These are phyloP conservation scores for Oostethus manadensis DNA, from an alignment of 2,113 vertebrate genomes.

Conservation along the genomic window DNA sequence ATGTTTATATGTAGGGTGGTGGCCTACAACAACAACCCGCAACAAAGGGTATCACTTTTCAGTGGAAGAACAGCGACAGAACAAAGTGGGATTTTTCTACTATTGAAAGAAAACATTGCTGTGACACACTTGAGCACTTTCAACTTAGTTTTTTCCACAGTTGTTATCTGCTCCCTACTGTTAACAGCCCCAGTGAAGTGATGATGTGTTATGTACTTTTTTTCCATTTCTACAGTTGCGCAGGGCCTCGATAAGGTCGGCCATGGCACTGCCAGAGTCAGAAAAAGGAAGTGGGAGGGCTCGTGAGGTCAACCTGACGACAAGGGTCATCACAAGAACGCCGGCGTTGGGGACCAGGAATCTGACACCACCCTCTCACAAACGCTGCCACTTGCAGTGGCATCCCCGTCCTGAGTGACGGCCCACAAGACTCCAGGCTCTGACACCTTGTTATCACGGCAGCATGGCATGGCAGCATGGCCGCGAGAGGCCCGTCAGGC, in stretches of 20 bases:
- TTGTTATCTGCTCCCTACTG: slow-evolving; percentile 57
- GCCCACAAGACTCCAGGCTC: slow-evolving; percentile 78
- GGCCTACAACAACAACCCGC: no score
- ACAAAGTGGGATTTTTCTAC: not conserved
- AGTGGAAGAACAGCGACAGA: not conserved
- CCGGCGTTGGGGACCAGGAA: slow-evolving; percentile 63
- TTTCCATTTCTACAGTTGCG: slow-evolving; percentile 58
- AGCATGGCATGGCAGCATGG: slow-evolving; percentile 46
- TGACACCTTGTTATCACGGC: slow-evolving; percentile 85
- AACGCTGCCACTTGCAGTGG: slow-evolving; percentile 68
- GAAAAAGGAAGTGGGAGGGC: slow-evolving; percentile 55
- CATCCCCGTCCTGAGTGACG: slow-evolving; percentile 72
- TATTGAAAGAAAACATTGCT: slow-evolving; percentile 9
- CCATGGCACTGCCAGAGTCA: slow-evolving; percentile 35
- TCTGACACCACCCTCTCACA: slow-evolving; percentile 70
- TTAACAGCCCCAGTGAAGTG: slow-evolving; percentile 57
- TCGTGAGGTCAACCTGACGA: slow-evolving; percentile 39
- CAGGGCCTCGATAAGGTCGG: slow-evolving; percentile 46
- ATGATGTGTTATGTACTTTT: slow-evolving; percentile 59
- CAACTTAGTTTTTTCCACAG: slow-evolving; percentile 34
- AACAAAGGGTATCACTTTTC: no score
- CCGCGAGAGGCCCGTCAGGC: slow-evolving; percentile 67
- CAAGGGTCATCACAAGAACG: slow-evolving; percentile 46
- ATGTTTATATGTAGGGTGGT: no score
- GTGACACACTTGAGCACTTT: slow-evolving; percentile 33